Evolutionary conservation across 2,888 invertebrate species (phyloP).

Genomic region (Matsumyia berberina): DNA sequence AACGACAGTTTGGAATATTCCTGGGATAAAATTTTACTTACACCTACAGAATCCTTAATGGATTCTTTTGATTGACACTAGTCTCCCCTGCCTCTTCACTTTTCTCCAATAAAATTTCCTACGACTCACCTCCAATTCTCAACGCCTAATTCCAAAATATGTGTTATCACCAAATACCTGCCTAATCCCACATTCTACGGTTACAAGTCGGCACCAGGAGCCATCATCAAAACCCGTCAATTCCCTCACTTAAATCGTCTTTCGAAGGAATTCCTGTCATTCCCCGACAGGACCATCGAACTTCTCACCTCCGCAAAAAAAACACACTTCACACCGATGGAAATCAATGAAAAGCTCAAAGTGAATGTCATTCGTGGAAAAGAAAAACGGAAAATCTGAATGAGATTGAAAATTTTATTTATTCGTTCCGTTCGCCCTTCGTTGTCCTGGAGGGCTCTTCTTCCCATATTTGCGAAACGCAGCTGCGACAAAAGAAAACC

Average conservation of each 20-base stretch:
- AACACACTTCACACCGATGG: neutral
- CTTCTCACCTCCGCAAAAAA: neutral
- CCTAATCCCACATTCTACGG: slow-evolving; percentile 10
- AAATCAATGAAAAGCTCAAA: slow-evolving; percentile 6
- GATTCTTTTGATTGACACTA: too few species aligned
- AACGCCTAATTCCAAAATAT: neutral
- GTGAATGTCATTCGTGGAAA: neutral
- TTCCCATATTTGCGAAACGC: slow-evolving; percentile 22
- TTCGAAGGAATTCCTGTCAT: neutral
- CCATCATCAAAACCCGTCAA: slow-evolving; percentile 1
- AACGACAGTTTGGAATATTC: too few species aligned
- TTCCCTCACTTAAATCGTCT: neutral
- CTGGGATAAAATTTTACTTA: too few species aligned
- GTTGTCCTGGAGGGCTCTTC: neutral
- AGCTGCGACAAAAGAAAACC: slow-evolving; percentile 53
- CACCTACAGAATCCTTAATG: too few species aligned
- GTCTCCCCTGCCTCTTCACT: too few species aligned
- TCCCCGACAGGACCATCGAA: slow-evolving; percentile 4
- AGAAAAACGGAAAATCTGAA: neutral
- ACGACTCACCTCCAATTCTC: too few species aligned
- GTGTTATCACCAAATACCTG: slow-evolving; percentile 14
- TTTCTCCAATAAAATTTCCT: too few species aligned
- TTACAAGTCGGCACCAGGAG: neutral
- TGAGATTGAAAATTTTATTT: slow-evolving; percentile 28
- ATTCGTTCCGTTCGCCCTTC: neutral